Evolutionary conservation across 2,888 invertebrate species (phyloP), one percentile per base, ranked within the genome.

Genomic region (Pedicia rivosa): DNA sequence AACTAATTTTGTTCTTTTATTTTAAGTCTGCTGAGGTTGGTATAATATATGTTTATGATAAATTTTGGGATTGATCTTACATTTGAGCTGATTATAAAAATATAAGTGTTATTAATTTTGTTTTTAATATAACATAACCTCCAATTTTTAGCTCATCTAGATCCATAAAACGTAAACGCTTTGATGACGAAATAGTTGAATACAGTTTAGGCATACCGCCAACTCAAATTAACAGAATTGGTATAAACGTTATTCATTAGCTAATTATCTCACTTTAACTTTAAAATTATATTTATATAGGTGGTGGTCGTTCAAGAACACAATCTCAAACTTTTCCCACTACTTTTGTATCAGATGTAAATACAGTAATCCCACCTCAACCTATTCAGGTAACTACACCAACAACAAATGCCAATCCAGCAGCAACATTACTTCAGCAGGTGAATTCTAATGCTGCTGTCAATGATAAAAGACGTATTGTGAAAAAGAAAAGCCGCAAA

Each of bases 121-220:
- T n/a, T n/a, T n/a, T n/a, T n/a, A n/a, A n/a, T n/a, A n/a, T n/a
- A n/a, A n/a, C n/a, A n/a, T n/a, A n/a, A n/a, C n/a, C n/a, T n/a
- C n/a, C n/a, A n/a, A n/a, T n/a, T 37, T 60, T 53, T 53, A 87
- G 90, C 57, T 92, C 92, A 9, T 88, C 87, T 19, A 70, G 95
- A 40, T 92, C 92, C 2, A 94, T 95, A 49, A 95, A 94, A 59
- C 72, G 95, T 1, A 80, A 87, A 50, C 82, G 92, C 48, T 95
- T 95, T 62, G 95, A 95, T 55, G 95, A 95, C 68, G 95, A 97
- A 62, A 65, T 95, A 40, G 94, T 95, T 0, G 94, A 95, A 50
- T 88, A 86, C 46, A 87, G 86, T 56, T 62, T 83, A 40, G 75
- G 78, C 35, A 61, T 75, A 48, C 73, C 75, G 0, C 75, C 67